Conservation (phyloP, 2,113 vertebrate species). For the Calcarius ornatus region DNA sequence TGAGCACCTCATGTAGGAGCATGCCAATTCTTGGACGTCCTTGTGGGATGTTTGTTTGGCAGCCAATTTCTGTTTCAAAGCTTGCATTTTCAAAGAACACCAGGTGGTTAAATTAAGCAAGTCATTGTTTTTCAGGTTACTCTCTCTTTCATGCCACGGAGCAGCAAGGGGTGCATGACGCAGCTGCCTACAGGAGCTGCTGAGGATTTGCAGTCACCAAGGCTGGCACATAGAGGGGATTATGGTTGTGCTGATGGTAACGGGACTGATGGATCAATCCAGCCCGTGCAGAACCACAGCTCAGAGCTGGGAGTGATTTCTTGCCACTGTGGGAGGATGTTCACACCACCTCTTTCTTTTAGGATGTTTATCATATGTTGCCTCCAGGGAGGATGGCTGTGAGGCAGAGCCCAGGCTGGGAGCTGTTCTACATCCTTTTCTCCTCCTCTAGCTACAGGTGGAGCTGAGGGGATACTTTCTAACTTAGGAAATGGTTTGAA, state of each 20-base stretch:
- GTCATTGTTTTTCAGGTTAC: not conserved
- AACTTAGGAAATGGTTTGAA: not conserved
- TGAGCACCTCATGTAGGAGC: not conserved
- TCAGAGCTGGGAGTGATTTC: not conserved
- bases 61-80: constrained; percentile 6
- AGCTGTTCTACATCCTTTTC: not conserved
- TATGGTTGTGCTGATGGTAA: not conserved
- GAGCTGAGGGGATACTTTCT: not conserved
- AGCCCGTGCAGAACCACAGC: not conserved
- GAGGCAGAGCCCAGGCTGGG: not conserved
- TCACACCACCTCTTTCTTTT: not conserved
- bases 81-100: constrained; percentile 1
- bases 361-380: not conserved
- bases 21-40: not conserved
- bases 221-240: not conserved
- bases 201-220: not conserved
- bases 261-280: not conserved
- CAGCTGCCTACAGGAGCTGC: not conserved
- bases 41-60: constrained; percentile 8
- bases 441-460: not conserved
- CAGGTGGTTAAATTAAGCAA: not conserved
- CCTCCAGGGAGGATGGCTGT: not conserved
- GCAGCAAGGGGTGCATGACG: not conserved
- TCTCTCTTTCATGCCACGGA: not conserved
- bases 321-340: not conserved